Conservation (phyloP, 64 coral and sea anemone species). For the Orbicella faveolata region DNA sequence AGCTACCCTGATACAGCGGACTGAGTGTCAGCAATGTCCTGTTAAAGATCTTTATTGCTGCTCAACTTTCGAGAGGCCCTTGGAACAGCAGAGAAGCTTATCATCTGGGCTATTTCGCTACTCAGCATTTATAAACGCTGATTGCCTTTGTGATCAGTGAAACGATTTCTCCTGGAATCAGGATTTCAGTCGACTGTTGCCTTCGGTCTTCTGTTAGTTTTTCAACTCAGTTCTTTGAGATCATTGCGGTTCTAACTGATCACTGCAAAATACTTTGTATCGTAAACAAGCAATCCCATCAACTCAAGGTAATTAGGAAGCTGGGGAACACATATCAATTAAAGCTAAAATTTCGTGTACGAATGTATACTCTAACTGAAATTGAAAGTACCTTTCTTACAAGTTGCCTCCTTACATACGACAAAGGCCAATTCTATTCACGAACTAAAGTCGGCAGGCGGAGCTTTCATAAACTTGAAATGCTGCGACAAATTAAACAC, state of each 20-base stretch:
- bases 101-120: not conserved
- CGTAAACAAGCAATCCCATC: not conserved
- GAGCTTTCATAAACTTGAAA: not conserved
- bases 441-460: not conserved
- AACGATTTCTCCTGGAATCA: too few species aligned
- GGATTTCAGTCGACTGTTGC: too few species aligned
- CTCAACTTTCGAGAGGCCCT: not conserved
- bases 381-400: not conserved
- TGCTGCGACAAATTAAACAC: not conserved
- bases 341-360: not conserved
- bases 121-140: not conserved
- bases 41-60: conserved; percentile 10
- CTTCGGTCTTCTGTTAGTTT: too few species aligned
- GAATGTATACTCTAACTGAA: not conserved
- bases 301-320: not conserved
- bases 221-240: not conserved
- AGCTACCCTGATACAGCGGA: too few species aligned
- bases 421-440: too few species aligned
- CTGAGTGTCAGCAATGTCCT: not conserved
- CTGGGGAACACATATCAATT: too few species aligned
- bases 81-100: not conserved
- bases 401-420: not conserved
- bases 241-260: not conserved
- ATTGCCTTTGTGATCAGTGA: not conserved
- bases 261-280: not conserved